These are phyloP conservation scores for Podarcis raffonei DNA, from an alignment of 2,113 vertebrate species.

Conservation along the genomic window DNA sequence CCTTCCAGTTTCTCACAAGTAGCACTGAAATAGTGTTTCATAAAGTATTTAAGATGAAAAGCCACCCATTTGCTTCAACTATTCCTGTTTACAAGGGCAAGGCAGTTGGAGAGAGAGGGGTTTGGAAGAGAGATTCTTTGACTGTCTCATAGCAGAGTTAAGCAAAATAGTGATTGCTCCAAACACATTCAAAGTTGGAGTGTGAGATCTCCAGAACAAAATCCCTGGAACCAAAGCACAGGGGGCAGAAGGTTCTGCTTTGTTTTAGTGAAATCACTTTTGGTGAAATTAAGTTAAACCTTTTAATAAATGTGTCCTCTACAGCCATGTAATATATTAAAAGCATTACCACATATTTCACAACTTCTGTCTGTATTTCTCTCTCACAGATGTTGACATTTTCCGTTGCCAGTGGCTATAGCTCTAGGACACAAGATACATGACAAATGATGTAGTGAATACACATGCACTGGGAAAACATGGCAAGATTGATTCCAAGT, in stretches of 20 bases:
- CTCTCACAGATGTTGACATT: neutral
- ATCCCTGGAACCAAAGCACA: neutral
- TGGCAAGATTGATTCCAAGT: slow-evolving; percentile 9
- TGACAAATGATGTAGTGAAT: slow-evolving; percentile 24
- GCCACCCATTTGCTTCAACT: neutral
- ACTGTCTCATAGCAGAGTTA: too few species aligned
- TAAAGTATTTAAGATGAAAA: neutral
- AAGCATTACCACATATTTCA: neutral
- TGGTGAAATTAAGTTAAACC: neutral
- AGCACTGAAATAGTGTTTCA: neutral
- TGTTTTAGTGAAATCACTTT: neutral
- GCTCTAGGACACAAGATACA: neutral
- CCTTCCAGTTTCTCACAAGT: neutral
- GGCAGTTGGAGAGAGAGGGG: neutral
- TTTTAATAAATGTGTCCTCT: neutral
- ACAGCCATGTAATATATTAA: neutral
- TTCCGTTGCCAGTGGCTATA: neutral
- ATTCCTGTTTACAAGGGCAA: neutral
- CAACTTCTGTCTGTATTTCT: neutral
- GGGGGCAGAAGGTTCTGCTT: neutral
- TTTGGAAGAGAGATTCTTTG: too few species aligned
- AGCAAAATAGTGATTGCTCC: too few species aligned
- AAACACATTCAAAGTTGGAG: too few species aligned
- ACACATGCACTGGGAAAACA: neutral
- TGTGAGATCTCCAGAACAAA: neutral